These are phyloP conservation scores for Bombylius discolor DNA, from an alignment of 2,888 invertebrate species.

Conservation along the genomic window DNA sequence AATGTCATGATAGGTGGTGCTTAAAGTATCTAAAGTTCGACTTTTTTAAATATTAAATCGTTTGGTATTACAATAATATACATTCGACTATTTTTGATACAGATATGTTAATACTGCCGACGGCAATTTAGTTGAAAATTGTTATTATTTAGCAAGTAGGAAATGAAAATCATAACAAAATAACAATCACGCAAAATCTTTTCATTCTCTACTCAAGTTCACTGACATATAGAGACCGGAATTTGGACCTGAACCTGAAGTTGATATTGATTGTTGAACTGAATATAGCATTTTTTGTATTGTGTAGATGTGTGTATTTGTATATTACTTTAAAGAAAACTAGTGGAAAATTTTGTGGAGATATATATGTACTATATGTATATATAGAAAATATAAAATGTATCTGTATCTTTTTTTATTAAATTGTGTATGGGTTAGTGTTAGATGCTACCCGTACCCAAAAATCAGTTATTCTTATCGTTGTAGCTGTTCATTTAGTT, in stretches of 20 bases:
- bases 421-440: not conserved
- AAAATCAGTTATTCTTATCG: constrained; percentile 18
- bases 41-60: not conserved
- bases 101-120: constrained; percentile 6
- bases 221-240: too few species aligned
- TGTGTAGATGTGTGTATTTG: too few species aligned
- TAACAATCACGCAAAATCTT: not conserved
- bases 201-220: too few species aligned
- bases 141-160: not conserved
- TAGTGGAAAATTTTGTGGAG: too few species aligned
- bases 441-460: not conserved
- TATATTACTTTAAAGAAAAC: too few species aligned
- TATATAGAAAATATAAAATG: not conserved
- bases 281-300: too few species aligned
- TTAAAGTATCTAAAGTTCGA: not conserved
- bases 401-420: too few species aligned
- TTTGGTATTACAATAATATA: not conserved
- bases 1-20: not conserved
- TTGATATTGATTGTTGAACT: too few species aligned
- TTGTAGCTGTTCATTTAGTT: constrained; percentile 3
- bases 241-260: too few species aligned
- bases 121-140: not conserved
- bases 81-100: constrained; percentile 5
- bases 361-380: too few species aligned
- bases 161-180: not conserved